Evolutionary conservation across 2,113 vertebrate genomes (phyloP).

Genomic region (Petaurus breviceps): DNA sequence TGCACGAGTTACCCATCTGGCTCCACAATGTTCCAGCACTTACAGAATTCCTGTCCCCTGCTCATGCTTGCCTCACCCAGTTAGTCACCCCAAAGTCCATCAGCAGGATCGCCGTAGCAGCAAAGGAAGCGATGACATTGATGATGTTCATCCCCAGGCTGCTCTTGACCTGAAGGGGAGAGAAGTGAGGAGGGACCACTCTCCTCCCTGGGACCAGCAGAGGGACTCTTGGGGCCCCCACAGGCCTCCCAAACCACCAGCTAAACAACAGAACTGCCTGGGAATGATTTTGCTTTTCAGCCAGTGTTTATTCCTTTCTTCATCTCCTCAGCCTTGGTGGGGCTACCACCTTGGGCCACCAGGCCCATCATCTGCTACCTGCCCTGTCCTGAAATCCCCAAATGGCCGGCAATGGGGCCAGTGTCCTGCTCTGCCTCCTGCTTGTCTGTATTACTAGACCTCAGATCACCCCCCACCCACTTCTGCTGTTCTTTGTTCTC

Average conservation of each 20-base stretch:
- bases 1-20: not conserved
- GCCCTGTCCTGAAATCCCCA: not conserved
- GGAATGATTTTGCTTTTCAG: not conserved
- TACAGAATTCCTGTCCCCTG: not conserved
- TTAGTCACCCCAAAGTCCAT: constrained; percentile 69
- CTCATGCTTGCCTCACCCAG: constrained; percentile 44
- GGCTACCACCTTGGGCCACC: too few relatives aligned
- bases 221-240: not conserved
- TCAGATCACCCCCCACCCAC: not conserved
- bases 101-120: constrained; percentile 61
- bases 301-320: not conserved
- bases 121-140: constrained; percentile 62
- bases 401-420: not conserved
- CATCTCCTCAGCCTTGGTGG: not conserved
- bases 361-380: not conserved
- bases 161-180: constrained; percentile 64
- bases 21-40: not conserved
- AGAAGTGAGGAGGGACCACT: fast-evolving
- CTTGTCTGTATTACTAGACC: fast-evolving
- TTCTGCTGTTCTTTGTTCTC: not conserved
- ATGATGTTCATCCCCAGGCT: constrained; percentile 71
- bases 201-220: not conserved
- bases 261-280: not conserved
- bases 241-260: not conserved
- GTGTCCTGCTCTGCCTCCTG: fast-evolving